Evolutionary conservation across 1,140 invertebrate genomes (phyloP), one percentile per base, ranked within the genome.

Genomic region (Drosophila kurseongensis): DNA sequence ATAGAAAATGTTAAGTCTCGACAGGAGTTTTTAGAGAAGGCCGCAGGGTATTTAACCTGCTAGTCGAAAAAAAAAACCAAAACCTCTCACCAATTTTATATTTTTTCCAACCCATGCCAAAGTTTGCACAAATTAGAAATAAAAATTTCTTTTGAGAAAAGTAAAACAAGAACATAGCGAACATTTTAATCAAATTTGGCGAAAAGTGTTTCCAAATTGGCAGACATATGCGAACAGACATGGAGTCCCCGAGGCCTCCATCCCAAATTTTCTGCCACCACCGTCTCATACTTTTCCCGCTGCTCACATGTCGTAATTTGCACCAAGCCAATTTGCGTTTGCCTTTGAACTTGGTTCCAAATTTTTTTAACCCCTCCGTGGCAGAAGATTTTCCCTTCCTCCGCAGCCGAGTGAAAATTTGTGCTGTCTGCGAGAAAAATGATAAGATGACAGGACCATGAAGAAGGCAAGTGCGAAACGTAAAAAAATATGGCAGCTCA

Each of bases 171-270:
- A 50, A 69, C 66, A 48, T 67, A 65, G 59, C 38, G 51, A 83
- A 81, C 42, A 88, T 88, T 88, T 88, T 88, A 88, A 88, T 89
- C 83, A 88, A 88, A 83, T 88, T 88, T 88, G 82, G 75, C 77
- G 36, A 68, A 71, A 83, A 88, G 79, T 88, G 83, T 86, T 80
- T 88, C 79, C 76, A 86, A 86, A 86, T 88, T 86, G 83, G 83
- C 83, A 86, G 75, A 72, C 79, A 83, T 88, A 59, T 63, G 56
- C 62, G 36, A 66, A 40, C 45, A 51, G 42, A 61, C 69, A 63
- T 44, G 41, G 42, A 59, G 38, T 72, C 71, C 61, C 62, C 41
- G 58, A 75, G 67, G 61, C 56, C 41, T 42, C 38, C 38, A 51
- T 35, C 62, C 10, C 27, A 0, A 55, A 40, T 56, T 61, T 40